Conservation (phyloP, 2,797 vertebrate genomes). For the Heliangelus exortis region DNA sequence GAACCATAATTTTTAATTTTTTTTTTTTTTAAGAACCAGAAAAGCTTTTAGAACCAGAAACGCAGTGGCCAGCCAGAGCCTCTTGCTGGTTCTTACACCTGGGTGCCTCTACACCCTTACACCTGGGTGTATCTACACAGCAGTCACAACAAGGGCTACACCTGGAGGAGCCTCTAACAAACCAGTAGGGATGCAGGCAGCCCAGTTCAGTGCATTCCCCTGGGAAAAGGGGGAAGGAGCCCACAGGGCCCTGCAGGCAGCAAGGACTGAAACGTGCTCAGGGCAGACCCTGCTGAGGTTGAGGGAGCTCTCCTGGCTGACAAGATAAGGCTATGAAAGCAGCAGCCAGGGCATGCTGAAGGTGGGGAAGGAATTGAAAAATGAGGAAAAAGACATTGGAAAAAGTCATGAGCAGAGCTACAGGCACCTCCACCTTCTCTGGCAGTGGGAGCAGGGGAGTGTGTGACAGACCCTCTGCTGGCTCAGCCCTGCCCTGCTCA, state of each 20-base stretch:
- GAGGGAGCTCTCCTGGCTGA: neutral
- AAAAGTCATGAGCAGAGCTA: neutral
- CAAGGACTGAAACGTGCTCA: neutral
- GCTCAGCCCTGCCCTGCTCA: neutral
- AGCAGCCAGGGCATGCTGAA: slow-evolving; percentile 29
- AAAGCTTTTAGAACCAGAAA: too few relatives aligned
- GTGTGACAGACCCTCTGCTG: neutral
- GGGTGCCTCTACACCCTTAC: neutral
- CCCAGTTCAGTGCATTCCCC: neutral
- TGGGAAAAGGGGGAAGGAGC: neutral
- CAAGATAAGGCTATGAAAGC: slow-evolving; percentile 11
- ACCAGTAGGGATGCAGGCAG: neutral
- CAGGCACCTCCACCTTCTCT: neutral
- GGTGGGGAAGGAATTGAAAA: neutral
- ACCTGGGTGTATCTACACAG: neutral
- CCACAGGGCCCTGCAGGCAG: neutral
- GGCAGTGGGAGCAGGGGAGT: neutral
- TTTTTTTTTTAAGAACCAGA: too few relatives aligned
- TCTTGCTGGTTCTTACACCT: neutral
- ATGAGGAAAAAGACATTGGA: neutral
- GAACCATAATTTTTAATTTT: too few relatives aligned
- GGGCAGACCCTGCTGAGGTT: neutral
- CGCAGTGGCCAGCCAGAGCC: slow-evolving; percentile 5
- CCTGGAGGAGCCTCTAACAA: neutral
- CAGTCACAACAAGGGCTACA: neutral